These are phyloP conservation scores for Syrista parreyssii DNA, from an alignment of 2,888 invertebrate species.

Conservation along the genomic window DNA sequence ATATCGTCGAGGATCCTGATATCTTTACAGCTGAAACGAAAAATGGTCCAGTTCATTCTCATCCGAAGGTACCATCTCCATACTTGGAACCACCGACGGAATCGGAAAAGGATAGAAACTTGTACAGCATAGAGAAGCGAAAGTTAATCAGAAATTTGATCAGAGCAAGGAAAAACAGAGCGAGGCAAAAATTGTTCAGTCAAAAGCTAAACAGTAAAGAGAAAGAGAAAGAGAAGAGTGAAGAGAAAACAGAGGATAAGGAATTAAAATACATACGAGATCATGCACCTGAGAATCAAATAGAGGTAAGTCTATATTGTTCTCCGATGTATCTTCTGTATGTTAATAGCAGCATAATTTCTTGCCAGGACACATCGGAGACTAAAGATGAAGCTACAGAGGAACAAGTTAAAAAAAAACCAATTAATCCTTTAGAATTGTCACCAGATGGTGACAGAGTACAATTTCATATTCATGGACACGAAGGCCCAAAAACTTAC, in stretches of 20 bases:
- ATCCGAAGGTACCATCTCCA: conserved; percentile 24
- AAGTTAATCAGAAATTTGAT: background rate
- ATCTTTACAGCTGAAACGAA: background rate
- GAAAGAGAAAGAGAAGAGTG: conserved; percentile 24
- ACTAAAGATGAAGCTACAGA: conserved; percentile 17
- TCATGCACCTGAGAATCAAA: conserved; percentile 42
- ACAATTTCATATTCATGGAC: conserved; percentile 85
- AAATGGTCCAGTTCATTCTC: background rate
- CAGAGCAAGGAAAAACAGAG: conserved; percentile 11
- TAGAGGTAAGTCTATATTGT: conserved; percentile 23
- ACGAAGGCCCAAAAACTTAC: conserved; percentile 84
- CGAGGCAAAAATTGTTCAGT: conserved; percentile 10
- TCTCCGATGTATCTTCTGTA: background rate
- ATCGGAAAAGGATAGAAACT: conserved; percentile 20
- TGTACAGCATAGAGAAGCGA: conserved; percentile 15
- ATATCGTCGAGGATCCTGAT: background rate
- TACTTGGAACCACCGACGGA: conserved; percentile 35
- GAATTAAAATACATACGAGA: conserved; percentile 40
- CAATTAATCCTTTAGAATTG: conserved; percentile 22
- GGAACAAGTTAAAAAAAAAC: background rate
- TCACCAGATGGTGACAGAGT: conserved; percentile 68
- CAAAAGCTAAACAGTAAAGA: conserved; percentile 6
- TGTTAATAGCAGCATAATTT: background rate
- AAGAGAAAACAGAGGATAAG: conserved; percentile 22
- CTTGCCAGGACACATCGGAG: conserved; percentile 24